phyloP scores from a whole-genome alignment of 1,140 invertebrate genomes.

The Calosoma granatense region DNA sequence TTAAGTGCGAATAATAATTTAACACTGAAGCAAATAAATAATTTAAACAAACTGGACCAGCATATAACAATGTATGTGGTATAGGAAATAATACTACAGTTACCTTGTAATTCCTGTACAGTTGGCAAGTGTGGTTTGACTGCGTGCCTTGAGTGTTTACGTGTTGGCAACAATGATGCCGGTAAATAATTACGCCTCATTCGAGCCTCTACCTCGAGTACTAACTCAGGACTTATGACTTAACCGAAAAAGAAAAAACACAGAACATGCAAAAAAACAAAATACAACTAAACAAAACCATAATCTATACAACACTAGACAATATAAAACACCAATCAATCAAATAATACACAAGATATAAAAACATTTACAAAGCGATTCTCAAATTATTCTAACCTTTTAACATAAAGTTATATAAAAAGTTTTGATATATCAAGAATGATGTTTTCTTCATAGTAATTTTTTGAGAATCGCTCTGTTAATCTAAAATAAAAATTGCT shows the following conservation, averaged over 20 bases:
- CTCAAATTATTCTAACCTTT: too few species aligned
- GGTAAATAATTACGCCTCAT: slow-evolving; percentile 57
- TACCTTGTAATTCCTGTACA: slow-evolving; percentile 44
- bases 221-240: slow-evolving; percentile 79
- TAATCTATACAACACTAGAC: slow-evolving; percentile 21
- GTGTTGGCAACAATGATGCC: slow-evolving; percentile 29
- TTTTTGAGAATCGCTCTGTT: too few species aligned
- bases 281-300: slow-evolving; percentile 29
- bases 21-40: too few species aligned
- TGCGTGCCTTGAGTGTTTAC: slow-evolving; percentile 30
- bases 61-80: too few species aligned
- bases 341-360: slow-evolving; percentile 21
- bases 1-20: too few species aligned
- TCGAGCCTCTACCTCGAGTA: slow-evolving; percentile 77
- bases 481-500: too few species aligned
- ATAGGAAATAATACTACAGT: too few species aligned
- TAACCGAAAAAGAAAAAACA: slow-evolving; percentile 44
- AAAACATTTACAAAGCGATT: slow-evolving; percentile 16
- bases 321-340: slow-evolving; percentile 31
- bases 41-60: too few species aligned
- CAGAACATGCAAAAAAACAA: slow-evolving; percentile 28
- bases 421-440: too few species aligned
- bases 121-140: slow-evolving; percentile 40
- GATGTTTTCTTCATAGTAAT: too few species aligned
- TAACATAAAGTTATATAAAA: too few species aligned